Evolutionary conservation across 2,888 invertebrate genomes (phyloP).

Genomic region (Drosophila merina): DNA sequence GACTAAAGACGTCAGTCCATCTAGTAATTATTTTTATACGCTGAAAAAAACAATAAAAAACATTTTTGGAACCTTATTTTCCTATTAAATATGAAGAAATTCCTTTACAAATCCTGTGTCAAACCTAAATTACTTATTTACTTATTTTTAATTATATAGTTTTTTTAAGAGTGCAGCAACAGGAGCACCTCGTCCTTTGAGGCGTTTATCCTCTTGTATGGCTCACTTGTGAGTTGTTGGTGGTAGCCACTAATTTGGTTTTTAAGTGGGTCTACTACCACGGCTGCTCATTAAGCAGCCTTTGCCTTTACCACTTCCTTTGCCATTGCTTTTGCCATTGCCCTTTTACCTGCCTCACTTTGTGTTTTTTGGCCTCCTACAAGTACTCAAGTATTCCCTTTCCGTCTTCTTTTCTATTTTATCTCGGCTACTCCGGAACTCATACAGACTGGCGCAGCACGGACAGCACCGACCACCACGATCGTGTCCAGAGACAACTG

Average conservation of each 20-base stretch:
- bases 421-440: neutral
- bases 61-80: no score
- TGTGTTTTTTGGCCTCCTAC: conserved; percentile 14
- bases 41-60: neutral
- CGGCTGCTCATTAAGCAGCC: conserved; percentile 64
- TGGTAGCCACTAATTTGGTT: conserved; percentile 39
- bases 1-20: neutral
- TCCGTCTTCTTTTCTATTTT: conserved; percentile 20
- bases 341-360: conserved; percentile 17
- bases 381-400: conserved; percentile 24
- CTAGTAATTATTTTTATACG: conserved; percentile 47
- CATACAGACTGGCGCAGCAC: conserved; percentile 89
- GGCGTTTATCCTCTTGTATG: conserved; percentile 41
- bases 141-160: neutral
- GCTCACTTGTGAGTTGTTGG: conserved; percentile 33
- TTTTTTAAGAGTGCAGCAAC: neutral
- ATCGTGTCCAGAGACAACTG: conserved; percentile 94
- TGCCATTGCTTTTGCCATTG: conserved; percentile 28
- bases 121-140: neutral
- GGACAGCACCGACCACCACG: conserved; percentile 88
- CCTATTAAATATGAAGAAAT: no score
- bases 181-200: conserved; percentile 19
- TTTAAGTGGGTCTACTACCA: conserved; percentile 28
- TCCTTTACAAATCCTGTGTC: no score
- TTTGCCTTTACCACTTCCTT: conserved; percentile 31